Percentiles rank a stretch among this genome's conserved stretches.
Evolutionary conservation across 2,888 invertebrate species (phyloP).

Genomic region (Clusia tigrina): DNA sequence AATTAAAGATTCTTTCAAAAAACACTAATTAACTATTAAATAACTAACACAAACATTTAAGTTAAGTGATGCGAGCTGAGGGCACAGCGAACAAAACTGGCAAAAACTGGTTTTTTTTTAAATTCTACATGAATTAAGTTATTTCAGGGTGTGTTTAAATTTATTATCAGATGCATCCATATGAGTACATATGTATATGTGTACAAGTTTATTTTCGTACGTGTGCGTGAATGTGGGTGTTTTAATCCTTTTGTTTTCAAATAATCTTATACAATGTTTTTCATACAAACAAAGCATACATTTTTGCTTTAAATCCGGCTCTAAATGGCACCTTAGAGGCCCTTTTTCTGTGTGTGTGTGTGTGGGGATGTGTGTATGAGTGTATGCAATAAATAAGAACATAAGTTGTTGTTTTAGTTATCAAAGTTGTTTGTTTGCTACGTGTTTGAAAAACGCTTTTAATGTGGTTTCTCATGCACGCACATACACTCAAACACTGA

Average conservation of each 20-base stretch:
- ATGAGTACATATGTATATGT: neutral
- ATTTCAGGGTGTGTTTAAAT: neutral
- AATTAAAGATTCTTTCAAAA: no score
- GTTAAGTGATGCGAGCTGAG: no score
- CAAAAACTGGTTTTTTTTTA: no score
- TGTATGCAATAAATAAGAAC: neutral
- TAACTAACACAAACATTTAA: no score
- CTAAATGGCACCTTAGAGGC: no score
- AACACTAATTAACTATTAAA: no score
- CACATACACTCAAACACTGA: no score
- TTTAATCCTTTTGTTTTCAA: neutral
- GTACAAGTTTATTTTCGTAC: neutral
- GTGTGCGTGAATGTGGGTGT: neutral
- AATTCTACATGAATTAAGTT: no score
- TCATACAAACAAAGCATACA: no score
- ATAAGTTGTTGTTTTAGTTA: neutral
- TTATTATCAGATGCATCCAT: neutral
- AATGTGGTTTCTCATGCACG: neutral
- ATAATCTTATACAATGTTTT: no score
- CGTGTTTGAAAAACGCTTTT: conserved; percentile 3
- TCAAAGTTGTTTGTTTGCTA: conserved; percentile 2
- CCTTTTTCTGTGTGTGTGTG: neutral
- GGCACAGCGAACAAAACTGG: no score
- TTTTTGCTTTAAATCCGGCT: no score
- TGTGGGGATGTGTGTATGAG: neutral